Percentiles rank a stretch among this genome's conserved stretches.
These are phyloP conservation scores for Leptogaster cylindrica DNA, from an alignment of 2,888 invertebrate genomes.

Conservation along the genomic window DNA sequence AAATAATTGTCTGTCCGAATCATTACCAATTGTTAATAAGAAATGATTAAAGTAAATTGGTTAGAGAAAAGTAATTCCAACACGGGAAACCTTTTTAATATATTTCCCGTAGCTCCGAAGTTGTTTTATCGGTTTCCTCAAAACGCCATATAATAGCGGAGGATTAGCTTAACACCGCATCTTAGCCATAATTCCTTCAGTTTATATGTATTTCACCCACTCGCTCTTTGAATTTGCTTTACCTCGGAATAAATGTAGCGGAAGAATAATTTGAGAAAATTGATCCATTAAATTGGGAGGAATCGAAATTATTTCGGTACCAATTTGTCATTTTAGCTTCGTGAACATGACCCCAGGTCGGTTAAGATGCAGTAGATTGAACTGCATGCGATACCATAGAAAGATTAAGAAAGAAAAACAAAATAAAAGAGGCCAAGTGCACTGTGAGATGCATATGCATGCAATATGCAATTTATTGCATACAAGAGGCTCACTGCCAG, in stretches of 20 bases:
- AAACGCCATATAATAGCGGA: conserved; percentile 17
- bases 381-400: conserved; percentile 1
- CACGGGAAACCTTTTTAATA: not conserved
- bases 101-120: not conserved
- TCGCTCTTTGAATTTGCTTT: not conserved
- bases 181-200: conserved; percentile 5
- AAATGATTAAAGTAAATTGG: too few relatives aligned
- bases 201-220: conserved; percentile 28
- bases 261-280: conserved; percentile 34
- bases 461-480: conserved; percentile 40
- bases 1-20: too few relatives aligned
- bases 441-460: conserved; percentile 29
- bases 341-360: conserved; percentile 23
- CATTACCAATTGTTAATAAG: too few relatives aligned
- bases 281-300: conserved; percentile 33
- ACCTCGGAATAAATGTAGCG: not conserved
- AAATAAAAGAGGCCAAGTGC: not conserved
- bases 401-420: conserved; percentile 15
- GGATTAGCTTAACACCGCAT: conserved; percentile 34
- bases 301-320: conserved; percentile 38
- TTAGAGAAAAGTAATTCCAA: not conserved
- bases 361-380: not conserved
- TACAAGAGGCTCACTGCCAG: conserved; percentile 7
- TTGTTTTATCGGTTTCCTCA: conserved; percentile 7
- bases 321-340: conserved; percentile 34